A percentile compares a stretch with the other conserved stretches of the same genome.
Conservation (phyloP, 2,888 invertebrate species). For the Luffia ferchaultella region DNA sequence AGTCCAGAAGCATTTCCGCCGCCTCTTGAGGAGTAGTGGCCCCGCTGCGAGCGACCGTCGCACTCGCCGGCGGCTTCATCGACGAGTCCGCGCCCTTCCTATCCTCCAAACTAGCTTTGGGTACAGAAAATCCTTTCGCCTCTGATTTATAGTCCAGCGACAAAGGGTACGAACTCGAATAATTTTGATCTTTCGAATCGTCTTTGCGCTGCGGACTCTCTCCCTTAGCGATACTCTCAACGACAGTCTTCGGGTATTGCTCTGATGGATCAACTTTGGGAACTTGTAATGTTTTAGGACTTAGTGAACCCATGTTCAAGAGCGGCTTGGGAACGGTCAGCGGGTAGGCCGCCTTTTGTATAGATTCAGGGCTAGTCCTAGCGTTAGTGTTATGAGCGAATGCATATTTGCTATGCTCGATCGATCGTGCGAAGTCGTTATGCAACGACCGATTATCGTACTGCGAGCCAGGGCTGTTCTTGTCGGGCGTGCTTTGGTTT, state of each 20-base stretch:
- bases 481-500: constrained; percentile 55
- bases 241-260: constrained; percentile 37
- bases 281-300: constrained; percentile 44
- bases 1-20: constrained; percentile 72
- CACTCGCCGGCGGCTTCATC: constrained; percentile 55
- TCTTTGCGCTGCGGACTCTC: constrained; percentile 49
- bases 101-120: constrained; percentile 51
- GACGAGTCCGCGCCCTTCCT: constrained; percentile 53
- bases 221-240: constrained; percentile 45
- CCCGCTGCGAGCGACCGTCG: constrained; percentile 44
- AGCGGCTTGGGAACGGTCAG: constrained; percentile 54
- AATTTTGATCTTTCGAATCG: constrained; percentile 37
- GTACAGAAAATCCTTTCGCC: constrained; percentile 51
- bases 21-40: constrained; percentile 67
- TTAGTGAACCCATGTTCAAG: constrained; percentile 48
- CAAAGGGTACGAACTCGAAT: constrained; percentile 39
- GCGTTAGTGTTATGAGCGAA: constrained; percentile 45
- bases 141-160: constrained; percentile 57
- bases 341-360: constrained; percentile 52
- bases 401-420: constrained; percentile 52
- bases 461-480: constrained; percentile 44
- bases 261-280: constrained; percentile 38
- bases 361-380: constrained; percentile 32
- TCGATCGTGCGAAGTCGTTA: constrained; percentile 46
- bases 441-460: constrained; percentile 51